These are phyloP conservation scores for Baccha elongata DNA, from an alignment of 2,888 invertebrate genomes.

Conservation along the genomic window DNA sequence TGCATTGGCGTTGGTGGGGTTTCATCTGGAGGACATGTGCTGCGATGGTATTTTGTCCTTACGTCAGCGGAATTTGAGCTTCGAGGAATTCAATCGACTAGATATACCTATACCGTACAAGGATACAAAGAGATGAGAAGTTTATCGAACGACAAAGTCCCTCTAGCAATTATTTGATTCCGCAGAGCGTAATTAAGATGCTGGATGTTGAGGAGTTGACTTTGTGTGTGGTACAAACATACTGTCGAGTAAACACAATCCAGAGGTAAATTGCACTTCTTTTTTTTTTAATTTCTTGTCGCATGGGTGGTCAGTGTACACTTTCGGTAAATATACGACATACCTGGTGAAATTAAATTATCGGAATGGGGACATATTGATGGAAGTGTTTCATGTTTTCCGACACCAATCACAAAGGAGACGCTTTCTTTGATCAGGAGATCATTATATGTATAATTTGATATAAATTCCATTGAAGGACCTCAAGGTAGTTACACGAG, in stretches of 20 bases:
- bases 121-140: slow-evolving; percentile 28
- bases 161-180: slow-evolving; percentile 57
- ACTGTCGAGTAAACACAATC: slow-evolving; percentile 8
- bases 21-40: slow-evolving; percentile 14
- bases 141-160: slow-evolving; percentile 6
- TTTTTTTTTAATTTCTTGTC: neutral
- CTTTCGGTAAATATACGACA: slow-evolving; percentile 1
- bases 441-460: neutral
- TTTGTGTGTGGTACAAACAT: slow-evolving; percentile 19
- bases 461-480: neutral
- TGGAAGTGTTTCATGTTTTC: slow-evolving; percentile 1
- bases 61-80: slow-evolving; percentile 30
- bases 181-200: slow-evolving; percentile 58
- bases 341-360: neutral
- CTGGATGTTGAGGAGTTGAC: slow-evolving; percentile 26
- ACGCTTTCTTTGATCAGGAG: slow-evolving; percentile 31
- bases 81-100: slow-evolving; percentile 6
- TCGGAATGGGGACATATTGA: slow-evolving; percentile 4
- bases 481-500: no score
- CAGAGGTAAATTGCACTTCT: slow-evolving; percentile 39
- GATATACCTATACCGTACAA: neutral
- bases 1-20: slow-evolving; percentile 21
- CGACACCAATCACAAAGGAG: slow-evolving; percentile 13
- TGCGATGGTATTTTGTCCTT: slow-evolving; percentile 33
- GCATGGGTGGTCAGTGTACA: slow-evolving; percentile 1